A percentile compares a stretch with the other conserved stretches of the same genome.
These are phyloP conservation scores for Aphaenogaster rudis DNA, from an alignment of 1,140 invertebrate species.

Conservation along the genomic window DNA sequence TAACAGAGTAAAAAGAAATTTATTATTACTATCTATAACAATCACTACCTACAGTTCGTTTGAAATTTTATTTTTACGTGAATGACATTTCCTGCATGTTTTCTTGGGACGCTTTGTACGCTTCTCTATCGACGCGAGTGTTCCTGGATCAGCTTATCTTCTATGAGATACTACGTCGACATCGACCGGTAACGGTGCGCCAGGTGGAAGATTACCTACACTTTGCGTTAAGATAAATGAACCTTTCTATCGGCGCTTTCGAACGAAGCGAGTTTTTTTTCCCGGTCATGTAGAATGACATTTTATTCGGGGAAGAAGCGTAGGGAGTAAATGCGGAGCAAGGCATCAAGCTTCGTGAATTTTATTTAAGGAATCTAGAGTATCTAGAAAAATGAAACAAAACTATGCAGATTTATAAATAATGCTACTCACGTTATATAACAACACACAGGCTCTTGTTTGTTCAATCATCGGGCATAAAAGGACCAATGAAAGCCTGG, in stretches of 20 bases:
- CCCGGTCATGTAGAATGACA: constrained; percentile 12
- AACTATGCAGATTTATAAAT: too few relatives aligned
- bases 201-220: constrained; percentile 69
- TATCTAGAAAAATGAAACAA: background rate
- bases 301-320: background rate
- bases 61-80: background rate
- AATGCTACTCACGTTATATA: background rate
- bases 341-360: background rate
- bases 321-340: background rate
- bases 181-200: constrained; percentile 68
- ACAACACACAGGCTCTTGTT: background rate
- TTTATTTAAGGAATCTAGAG: background rate
- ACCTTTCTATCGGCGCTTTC: constrained; percentile 39
- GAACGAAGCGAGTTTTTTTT: constrained; percentile 33
- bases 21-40: background rate
- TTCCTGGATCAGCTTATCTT: constrained; percentile 58
- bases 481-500: background rate
- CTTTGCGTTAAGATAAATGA: constrained; percentile 61
- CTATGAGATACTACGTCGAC: constrained; percentile 51
- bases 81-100: background rate
- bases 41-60: background rate
- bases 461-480: background rate
- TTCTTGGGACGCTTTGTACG: constrained; percentile 15
- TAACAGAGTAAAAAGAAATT: background rate
- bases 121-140: constrained; percentile 22